phyloP scores from a whole-genome alignment of 1,140 invertebrate species.

The Drosophila pseudoananassae region DNA sequence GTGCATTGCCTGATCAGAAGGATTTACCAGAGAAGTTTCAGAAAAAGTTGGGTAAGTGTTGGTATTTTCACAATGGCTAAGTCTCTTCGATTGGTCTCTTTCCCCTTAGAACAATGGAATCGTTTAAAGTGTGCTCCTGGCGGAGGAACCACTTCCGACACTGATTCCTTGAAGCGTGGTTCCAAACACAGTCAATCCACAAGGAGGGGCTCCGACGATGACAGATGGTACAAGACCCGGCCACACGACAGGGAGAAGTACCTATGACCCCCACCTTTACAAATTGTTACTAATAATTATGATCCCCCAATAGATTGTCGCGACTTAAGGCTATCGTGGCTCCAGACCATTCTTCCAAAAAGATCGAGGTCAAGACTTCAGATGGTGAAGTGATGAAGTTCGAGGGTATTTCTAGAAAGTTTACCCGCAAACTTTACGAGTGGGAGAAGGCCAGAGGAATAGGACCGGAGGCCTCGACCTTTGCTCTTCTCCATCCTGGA shows the following conservation, averaged over 20 bases:
- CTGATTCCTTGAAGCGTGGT: slow-evolving; percentile 70
- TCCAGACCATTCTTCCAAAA: slow-evolving; percentile 86
- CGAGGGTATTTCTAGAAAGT: slow-evolving; percentile 93
- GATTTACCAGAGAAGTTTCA: slow-evolving; percentile 88
- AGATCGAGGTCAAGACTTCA: slow-evolving; percentile 91
- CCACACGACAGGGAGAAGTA: slow-evolving; percentile 77
- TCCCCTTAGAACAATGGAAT: slow-evolving; percentile 87
- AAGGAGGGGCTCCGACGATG: slow-evolving; percentile 66
- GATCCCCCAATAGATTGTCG: slow-evolving; percentile 84
- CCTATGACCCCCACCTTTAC: not conserved
- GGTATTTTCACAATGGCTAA: not conserved
- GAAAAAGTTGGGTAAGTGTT: slow-evolving; percentile 86
- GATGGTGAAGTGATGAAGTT: slow-evolving; percentile 91
- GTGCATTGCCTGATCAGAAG: slow-evolving; percentile 85
- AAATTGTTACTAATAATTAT: not conserved
- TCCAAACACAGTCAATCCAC: slow-evolving; percentile 61
- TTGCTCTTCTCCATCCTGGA: slow-evolving; percentile 88
- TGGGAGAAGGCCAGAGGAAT: slow-evolving; percentile 95
- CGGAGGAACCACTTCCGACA: slow-evolving; percentile 62
- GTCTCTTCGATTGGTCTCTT: too few species aligned
- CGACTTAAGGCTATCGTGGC: slow-evolving; percentile 87
- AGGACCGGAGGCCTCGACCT: slow-evolving; percentile 91
- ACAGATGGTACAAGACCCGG: slow-evolving; percentile 76
- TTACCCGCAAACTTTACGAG: slow-evolving; percentile 94
- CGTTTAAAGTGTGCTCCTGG: slow-evolving; percentile 85